phyloP scores from a whole-genome alignment of 2,113 vertebrate species.

The Neodontobutis hainanensis region DNA sequence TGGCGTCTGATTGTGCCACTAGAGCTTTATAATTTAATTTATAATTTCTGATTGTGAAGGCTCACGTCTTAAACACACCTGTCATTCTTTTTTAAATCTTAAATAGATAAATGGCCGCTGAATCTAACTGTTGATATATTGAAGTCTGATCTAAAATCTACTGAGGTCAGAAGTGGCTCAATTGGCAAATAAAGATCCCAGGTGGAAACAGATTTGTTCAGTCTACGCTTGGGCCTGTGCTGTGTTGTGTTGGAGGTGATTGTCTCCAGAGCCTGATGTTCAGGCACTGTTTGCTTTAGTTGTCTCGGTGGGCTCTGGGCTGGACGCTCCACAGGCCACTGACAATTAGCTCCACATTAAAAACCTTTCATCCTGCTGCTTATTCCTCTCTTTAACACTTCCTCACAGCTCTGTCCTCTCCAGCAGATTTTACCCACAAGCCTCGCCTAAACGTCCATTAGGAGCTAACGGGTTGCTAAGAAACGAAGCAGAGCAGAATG shows the following conservation, averaged over 20 bases:
- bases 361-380: conserved; percentile 34
- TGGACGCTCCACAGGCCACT: conserved; percentile 66
- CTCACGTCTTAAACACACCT: too few species aligned
- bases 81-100: too few species aligned
- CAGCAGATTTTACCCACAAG: conserved; percentile 22
- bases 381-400: conserved; percentile 40
- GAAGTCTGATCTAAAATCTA: conserved; percentile 15
- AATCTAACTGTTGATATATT: too few species aligned
- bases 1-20: too few species aligned
- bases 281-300: conserved; percentile 81
- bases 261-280: conserved; percentile 46
- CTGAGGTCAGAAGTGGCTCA: conserved; percentile 38
- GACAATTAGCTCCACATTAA: conserved; percentile 50
- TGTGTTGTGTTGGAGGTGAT: conserved; percentile 69
- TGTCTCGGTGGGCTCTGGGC: conserved; percentile 74
- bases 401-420: conserved; percentile 3
- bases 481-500: conserved; percentile 39
- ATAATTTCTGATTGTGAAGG: too few species aligned
- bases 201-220: conserved; percentile 84
- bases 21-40: too few species aligned
- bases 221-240: conserved; percentile 77
- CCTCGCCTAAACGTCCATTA: conserved; percentile 22
- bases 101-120: too few species aligned
- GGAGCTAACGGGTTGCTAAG: conserved; percentile 56
- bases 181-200: conserved; percentile 76